phyloP scores from a whole-genome alignment of 1,140 invertebrate species.

The Panagrolaimus sp. region DNA sequence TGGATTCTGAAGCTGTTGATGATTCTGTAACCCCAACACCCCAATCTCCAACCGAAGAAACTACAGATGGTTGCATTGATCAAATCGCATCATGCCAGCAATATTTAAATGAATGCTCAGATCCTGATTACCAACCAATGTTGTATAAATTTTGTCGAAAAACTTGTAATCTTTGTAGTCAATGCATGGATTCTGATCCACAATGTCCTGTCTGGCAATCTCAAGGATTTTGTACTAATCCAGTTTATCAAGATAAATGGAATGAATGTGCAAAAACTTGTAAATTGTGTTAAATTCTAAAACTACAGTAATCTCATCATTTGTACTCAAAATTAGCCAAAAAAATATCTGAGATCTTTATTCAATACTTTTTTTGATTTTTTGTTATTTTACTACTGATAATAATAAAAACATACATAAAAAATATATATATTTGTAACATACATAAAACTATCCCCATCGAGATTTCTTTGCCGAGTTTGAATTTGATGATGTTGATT shows the following conservation, averaged over 20 bases:
- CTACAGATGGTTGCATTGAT: background rate
- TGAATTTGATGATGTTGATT: background rate
- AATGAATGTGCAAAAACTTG: constrained; percentile 1
- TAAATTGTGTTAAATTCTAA: background rate
- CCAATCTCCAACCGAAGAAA: too few species aligned
- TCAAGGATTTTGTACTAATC: background rate
- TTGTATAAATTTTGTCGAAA: background rate
- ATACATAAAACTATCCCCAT: background rate
- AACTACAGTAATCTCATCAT: too few species aligned
- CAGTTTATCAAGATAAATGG: background rate
- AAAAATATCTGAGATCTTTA: too few species aligned
- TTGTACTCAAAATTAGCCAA: too few species aligned
- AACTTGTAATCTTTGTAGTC: background rate
- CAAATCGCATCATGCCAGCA: background rate
- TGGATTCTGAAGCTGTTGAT: too few species aligned
- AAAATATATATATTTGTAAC: too few species aligned
- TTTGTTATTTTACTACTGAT: too few species aligned
- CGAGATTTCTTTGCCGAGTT: constrained; percentile 9
- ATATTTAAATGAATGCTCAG: background rate
- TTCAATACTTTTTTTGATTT: too few species aligned
- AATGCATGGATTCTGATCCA: background rate
- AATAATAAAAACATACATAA: too few species aligned
- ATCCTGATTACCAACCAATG: background rate
- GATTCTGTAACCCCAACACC: too few species aligned
- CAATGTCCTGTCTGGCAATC: background rate